phyloP scores from a whole-genome alignment of 2,797 vertebrate species.

The Epinephelus coioides region DNA sequence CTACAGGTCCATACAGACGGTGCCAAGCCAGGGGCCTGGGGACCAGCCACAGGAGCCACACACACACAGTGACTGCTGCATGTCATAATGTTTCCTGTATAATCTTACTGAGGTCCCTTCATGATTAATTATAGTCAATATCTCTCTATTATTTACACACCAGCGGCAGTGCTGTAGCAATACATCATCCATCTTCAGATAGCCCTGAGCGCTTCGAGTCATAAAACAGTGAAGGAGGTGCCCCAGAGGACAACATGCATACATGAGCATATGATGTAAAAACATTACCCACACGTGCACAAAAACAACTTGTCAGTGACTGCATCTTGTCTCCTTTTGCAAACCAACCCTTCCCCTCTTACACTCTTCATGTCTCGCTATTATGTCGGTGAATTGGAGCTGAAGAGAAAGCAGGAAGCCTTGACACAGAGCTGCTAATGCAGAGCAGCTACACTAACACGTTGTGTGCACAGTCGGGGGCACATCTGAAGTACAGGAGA shows the following conservation, averaged over 20 bases:
- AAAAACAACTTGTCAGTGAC: slow-evolving; percentile 55
- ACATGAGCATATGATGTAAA: slow-evolving; percentile 35
- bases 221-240: slow-evolving; percentile 21
- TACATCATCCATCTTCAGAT: slow-evolving; percentile 48
- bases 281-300: slow-evolving; percentile 63
- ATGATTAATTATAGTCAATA: slow-evolving; percentile 63
- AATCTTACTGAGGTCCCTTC: slow-evolving; percentile 28
- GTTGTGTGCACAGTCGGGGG: slow-evolving; percentile 24
- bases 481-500: slow-evolving; percentile 21
- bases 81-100: slow-evolving; percentile 28
- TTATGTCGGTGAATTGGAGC: slow-evolving; percentile 83
- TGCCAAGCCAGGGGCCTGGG: background rate
- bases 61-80: background rate
- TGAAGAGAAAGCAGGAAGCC: slow-evolving; percentile 76
- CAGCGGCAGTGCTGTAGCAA: slow-evolving; percentile 25
- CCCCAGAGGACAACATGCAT: slow-evolving; percentile 1
- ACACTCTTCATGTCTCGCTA: slow-evolving; percentile 57
- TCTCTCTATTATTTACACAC: slow-evolving; percentile 58
- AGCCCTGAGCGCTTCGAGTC: slow-evolving; percentile 24
- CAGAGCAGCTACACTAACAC: slow-evolving; percentile 56
- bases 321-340: slow-evolving; percentile 30
- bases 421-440: slow-evolving; percentile 73
- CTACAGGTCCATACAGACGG: slow-evolving; percentile 41
- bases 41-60: slow-evolving; percentile 2
- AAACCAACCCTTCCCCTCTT: background rate